phyloP scores from a whole-genome alignment of 2,888 invertebrate genomes.

The Apamea sordens region DNA sequence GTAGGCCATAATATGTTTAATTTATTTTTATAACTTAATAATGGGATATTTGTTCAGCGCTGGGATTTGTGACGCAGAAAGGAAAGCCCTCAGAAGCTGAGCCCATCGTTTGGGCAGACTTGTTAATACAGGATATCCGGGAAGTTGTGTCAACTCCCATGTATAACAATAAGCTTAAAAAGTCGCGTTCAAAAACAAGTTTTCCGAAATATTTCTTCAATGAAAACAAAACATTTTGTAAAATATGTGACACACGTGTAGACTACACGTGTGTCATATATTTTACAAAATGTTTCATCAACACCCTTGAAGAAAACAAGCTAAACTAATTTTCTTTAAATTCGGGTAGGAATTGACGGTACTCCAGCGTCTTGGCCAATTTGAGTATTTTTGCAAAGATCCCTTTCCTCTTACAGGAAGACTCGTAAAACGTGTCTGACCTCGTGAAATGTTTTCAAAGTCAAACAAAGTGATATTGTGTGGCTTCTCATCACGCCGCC shows the following conservation, averaged over 20 bases:
- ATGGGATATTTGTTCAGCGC: no score
- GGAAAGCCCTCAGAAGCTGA: not conserved
- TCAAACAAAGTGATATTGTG: conserved; percentile 15
- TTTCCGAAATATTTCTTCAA: not conserved
- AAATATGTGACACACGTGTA: not conserved
- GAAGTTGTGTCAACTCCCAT: not conserved
- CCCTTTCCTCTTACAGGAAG: not conserved
- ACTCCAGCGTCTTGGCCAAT: not conserved
- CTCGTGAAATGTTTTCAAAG: conserved; percentile 11
- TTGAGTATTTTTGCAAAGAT: not conserved
- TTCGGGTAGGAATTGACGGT: not conserved
- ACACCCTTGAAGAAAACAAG: not conserved
- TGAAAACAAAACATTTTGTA: not conserved
- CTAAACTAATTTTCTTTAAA: not conserved
- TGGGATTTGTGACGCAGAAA: not conserved
- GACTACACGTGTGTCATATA: no score
- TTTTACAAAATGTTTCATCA: no score
- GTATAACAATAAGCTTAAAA: not conserved
- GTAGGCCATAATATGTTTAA: no score
- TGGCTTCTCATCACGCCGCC: conserved; percentile 34
- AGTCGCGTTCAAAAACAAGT: not conserved
- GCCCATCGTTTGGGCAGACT: not conserved
- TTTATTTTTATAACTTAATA: no score
- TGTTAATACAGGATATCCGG: not conserved
- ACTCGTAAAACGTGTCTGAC: conserved; percentile 22